Evolutionary conservation across 2,888 invertebrate genomes (phyloP).

Genomic region (Masnerella sp.): DNA sequence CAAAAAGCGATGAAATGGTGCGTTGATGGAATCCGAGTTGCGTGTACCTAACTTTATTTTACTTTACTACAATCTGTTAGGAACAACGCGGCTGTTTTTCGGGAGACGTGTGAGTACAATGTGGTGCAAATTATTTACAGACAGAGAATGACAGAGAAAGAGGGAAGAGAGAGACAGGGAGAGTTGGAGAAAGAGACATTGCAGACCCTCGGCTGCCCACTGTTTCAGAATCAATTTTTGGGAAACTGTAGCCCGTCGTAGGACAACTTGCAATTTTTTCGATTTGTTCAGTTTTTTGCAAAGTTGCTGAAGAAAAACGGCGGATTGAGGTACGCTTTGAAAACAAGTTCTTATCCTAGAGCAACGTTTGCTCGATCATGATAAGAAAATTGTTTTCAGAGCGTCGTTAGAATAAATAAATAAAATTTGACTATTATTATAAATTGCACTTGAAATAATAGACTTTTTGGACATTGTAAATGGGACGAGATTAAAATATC

Average conservation of each 20-base stretch:
- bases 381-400: no score
- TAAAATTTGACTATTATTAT: no score
- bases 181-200: conserved; percentile 60
- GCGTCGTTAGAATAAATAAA: no score
- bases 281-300: no score
- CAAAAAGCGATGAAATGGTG: conserved; percentile 27
- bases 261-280: no score
- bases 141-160: conserved; percentile 45
- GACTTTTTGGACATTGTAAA: no score
- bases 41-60: conserved; percentile 59
- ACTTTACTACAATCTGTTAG: conserved; percentile 62
- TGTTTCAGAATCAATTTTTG: conserved; percentile 59
- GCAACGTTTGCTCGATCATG: no score
- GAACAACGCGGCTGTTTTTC: conserved; percentile 66
- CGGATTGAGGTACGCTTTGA: no score
- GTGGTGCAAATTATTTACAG: conserved; percentile 69
- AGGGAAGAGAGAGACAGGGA: conserved; percentile 41
- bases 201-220: conserved; percentile 65
- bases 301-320: no score
- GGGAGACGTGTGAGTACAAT: conserved; percentile 65
- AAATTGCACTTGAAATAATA: no score
- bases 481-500: no score
- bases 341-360: no score
- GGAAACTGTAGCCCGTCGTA: not conserved
- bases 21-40: conserved; percentile 50